Base-by-base conservation (phyloP, 1,140 invertebrate genomes). In the Drosophila simulans region DNA sequence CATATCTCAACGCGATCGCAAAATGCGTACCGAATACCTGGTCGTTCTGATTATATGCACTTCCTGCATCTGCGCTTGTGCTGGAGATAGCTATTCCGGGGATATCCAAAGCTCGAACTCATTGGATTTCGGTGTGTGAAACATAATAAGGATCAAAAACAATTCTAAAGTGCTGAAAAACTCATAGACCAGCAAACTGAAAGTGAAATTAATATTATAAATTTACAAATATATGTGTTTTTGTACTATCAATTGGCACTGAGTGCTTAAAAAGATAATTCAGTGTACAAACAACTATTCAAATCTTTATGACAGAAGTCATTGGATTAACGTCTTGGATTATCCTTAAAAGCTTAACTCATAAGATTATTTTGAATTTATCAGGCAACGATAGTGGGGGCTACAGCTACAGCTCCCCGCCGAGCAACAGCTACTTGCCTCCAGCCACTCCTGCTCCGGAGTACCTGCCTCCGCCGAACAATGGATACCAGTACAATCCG, bases 31-130 rank as follows among this genome's bases (percentile, higher is more conserved):
- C 10, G 64, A 56, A 35, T 64, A 71, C 57, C 2, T 79, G 12
- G 53, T 35, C 17, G 25, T 63, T 51, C 42, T 83, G 7, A 51
- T 22, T 3, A 22, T 75, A 31, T 62, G 17, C 43, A 64, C 53
- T 17, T 58, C 27, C 31, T 62, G 53, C 46, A 22, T 86, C 42
- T 35, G 37, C 31, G 15, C 40, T 1, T 62, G 75, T 40, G 27
- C n/a, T 15, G 51, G 56, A 57, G 93, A 94, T 68, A 93, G 91
- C 46, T 94, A 93, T 35, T 70, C 93, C 20, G 91, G 93, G 35
- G 93, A 93, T 3, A 58, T 94, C 10, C 85, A 92, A 37, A 91
- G 92, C 49, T 93, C 93, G 1, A 93, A 93, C 5, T 91, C 79
- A 46, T 65, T 37, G 46, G 70, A 83, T 35, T 77, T 45, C 91